These are phyloP conservation scores for Premnoplex brunnescens DNA, from an alignment of 2,797 vertebrate genomes.

Conservation along the genomic window DNA sequence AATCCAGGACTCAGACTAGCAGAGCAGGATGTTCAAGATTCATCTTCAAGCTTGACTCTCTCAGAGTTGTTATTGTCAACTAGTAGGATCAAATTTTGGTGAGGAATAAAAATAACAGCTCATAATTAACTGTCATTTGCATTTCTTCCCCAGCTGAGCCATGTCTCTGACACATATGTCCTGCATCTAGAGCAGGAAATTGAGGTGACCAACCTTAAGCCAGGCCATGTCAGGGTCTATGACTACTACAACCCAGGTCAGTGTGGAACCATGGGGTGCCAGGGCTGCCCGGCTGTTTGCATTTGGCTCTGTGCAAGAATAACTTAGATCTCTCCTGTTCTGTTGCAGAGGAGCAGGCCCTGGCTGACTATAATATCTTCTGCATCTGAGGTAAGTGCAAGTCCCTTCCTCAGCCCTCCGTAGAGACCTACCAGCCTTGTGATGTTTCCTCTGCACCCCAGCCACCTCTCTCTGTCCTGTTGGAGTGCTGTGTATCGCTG, in stretches of 20 bases:
- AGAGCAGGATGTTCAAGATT: background rate
- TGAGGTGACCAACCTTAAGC: slow-evolving; percentile 57
- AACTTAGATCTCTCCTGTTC: background rate
- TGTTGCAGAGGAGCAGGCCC: slow-evolving; percentile 61
- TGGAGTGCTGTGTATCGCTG: background rate
- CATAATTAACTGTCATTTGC: background rate
- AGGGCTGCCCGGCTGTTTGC: background rate
- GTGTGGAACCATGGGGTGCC: background rate
- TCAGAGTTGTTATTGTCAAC: background rate
- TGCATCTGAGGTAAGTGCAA: slow-evolving; percentile 48
- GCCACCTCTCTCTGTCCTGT: background rate
- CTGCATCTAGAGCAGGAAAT: slow-evolving; percentile 46
- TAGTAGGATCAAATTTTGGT: background rate
- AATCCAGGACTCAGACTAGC: background rate
- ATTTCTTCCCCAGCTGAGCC: slow-evolving; percentile 32
- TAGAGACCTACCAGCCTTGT: background rate
- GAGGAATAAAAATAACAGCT: background rate
- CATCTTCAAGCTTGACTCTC: background rate
- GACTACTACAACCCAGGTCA: slow-evolving; percentile 64
- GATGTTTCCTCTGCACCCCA: background rate
- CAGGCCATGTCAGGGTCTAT: slow-evolving; percentile 52
- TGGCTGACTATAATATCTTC: slow-evolving; percentile 53
- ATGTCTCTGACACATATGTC: slow-evolving; percentile 24
- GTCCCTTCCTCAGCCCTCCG: background rate
- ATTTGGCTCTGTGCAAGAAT: background rate